Evolutionary conservation across 2,888 invertebrate species (phyloP).

Genomic region (Clitarchus hookeri): DNA sequence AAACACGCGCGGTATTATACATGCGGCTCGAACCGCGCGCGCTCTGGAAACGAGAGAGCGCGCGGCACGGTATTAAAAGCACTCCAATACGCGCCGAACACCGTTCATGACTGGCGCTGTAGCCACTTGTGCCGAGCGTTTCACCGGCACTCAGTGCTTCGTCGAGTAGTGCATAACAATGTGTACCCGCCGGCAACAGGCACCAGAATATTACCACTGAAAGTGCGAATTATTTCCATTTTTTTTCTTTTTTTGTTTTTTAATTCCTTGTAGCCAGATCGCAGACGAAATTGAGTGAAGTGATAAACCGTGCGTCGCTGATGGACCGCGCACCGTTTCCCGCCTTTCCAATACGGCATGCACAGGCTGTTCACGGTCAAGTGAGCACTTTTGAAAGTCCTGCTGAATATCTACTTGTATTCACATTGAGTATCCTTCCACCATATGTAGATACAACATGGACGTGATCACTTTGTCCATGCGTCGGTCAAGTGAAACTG

Average conservation of each 20-base stretch:
- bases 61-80: background rate
- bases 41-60: background rate
- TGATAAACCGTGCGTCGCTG: no score
- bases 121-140: background rate
- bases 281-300: no score
- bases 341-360: no score
- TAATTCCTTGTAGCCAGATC: no score
- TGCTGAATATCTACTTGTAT: no score
- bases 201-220: background rate
- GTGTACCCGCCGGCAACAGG: background rate
- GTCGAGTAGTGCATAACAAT: conserved; percentile 5
- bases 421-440: no score
- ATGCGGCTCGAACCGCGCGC: background rate
- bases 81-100: background rate
- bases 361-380: no score
- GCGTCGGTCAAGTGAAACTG: no score
- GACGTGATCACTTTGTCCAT: no score
- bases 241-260: background rate
- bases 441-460: no score
- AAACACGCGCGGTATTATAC: background rate
- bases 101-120: background rate
- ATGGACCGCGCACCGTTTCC: no score
- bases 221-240: background rate
- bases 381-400: no score
- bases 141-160: conserved; percentile 14